A percentile compares a stretch with the other conserved stretches of the same genome.
Evolutionary conservation across 2,113 vertebrate species (phyloP).

Genomic region (Microcebus jonahi): DNA sequence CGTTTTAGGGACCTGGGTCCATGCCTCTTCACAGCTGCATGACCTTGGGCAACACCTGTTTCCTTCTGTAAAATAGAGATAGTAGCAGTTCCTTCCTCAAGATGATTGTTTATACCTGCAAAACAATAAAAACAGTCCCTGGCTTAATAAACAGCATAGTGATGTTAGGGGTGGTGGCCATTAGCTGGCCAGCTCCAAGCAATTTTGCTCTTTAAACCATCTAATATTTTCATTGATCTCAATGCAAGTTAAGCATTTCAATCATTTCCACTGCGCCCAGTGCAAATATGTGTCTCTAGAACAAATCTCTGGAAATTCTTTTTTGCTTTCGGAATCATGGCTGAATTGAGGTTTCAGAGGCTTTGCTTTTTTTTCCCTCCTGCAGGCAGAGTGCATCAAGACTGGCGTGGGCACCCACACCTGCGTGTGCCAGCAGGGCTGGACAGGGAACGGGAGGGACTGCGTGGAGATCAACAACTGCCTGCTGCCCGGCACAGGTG

Average conservation of each 20-base stretch:
- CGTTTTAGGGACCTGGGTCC: background rate
- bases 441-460: constrained; percentile 90
- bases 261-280: background rate
- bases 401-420: constrained; percentile 79
- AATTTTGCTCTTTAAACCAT: background rate
- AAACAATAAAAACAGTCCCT: background rate
- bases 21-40: background rate
- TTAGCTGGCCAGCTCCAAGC: background rate
- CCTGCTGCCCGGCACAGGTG: constrained; percentile 76
- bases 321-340: background rate
- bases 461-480: constrained; percentile 94
- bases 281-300: background rate
- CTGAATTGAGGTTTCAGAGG: background rate
- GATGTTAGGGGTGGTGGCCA: background rate
- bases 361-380: background rate
- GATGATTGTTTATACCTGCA: background rate
- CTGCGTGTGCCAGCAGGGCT: constrained; percentile 92
- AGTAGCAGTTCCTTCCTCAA: background rate
- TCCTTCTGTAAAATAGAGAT: background rate
- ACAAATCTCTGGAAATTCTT: background rate
- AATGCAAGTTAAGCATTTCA: background rate
- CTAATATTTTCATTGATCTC: background rate
- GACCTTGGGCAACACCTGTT: background rate
- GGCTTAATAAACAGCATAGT: background rate
- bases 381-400: constrained; percentile 92